Base-by-base conservation (phyloP, 2,113 vertebrate species). In the Ploceus nigricollis region DNA sequence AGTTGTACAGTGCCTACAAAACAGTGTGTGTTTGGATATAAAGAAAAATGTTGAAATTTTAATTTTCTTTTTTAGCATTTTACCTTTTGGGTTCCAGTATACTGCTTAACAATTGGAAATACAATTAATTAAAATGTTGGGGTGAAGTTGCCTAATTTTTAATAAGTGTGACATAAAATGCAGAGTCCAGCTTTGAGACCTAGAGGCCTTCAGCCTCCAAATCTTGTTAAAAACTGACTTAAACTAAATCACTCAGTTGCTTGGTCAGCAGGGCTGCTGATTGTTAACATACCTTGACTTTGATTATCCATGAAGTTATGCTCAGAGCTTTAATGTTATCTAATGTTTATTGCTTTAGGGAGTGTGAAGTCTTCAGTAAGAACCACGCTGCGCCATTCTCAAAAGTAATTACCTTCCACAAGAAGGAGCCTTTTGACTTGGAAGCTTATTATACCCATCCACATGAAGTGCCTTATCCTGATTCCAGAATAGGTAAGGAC, bases 321-420 rank as follows among this genome's bases (percentile, higher is more conserved):
- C 25, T 69, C 3, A 35, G 20, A 78, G 31, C 2, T 66, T 93
- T 77, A 47, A 80, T 44, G 48, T 56, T 83, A 23, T 31, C 64
- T 92, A 45, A 69, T 48, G 31, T 69, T 86, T 45, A 42, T n/a
- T 96, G 39, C 37, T 93, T 53, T 93, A 99, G 99, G 92, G 99
- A 99, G 92, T 99, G 99, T 95, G 99, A 99, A 97, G 99, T 99
- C 75, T 99, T 99, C 97, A 98, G 96, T 95, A 99, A 99, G 97
- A 99, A 99, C 89, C 99, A 99, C 48, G 98, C 99, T 94, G 98
- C 99, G 76, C 99, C 99, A 11, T 99, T 99, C 97, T 99, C 99
- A 88, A 99, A 99, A 98, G 98, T 99, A 79, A 99, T 99, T 93
- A 99, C 99, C 90, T 99, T 99, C 96, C 99, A 99, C 97, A 99